Base-by-base conservation (phyloP, 2,797 vertebrate species). In the Peromyscus attwateri region DNA sequence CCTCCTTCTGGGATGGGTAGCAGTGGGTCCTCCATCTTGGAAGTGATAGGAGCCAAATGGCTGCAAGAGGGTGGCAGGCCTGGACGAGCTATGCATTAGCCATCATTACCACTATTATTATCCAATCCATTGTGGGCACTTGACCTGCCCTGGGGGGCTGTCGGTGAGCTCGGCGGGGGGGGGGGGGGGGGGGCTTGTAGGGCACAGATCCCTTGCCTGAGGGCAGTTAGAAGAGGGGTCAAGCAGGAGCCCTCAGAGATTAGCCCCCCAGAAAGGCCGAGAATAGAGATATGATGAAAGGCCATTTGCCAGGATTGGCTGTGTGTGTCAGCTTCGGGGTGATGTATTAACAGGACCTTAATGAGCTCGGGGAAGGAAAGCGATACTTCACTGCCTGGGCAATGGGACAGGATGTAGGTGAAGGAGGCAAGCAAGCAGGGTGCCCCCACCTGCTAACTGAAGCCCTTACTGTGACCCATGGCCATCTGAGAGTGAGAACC, bases 341-440 rank as follows among this genome's bases (percentile, higher is more conserved):
- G 95, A 97, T 97, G 70, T 96, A 97, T 96, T 96, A 97, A 97
- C 79, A 95, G 91, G 90, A 79, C 91, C 96, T 92, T 96, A 97
- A 97, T 96, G 97, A 97, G 97, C 89, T 95, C 13, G 14, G 82
- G 68, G 89, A 89, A 29, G 89, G 66, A 85, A 71, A 93, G 93
- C 11, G 64, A 84, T 89, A 92, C 92, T 90, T 96, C 95, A 94
- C 49, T 94, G 89, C 89, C 92, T 87, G 87, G 77, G 55, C 71
- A 62, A 34, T 90, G 60, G 60, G 40, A 62, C 76, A 70, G 87
- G 87, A 87, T 91, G 64, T 60, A 90, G 91, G 73, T 66, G 77
- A 66, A 62, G 73, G 73, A 62, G n/a, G 77, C 64, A 92, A 66
- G 11, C 29, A 71, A 85, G 27, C 73, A 43, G 34, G 52, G 66